phyloP scores from a whole-genome alignment of 2,797 vertebrate genomes.

The Euphonia xanthogaster region DNA sequence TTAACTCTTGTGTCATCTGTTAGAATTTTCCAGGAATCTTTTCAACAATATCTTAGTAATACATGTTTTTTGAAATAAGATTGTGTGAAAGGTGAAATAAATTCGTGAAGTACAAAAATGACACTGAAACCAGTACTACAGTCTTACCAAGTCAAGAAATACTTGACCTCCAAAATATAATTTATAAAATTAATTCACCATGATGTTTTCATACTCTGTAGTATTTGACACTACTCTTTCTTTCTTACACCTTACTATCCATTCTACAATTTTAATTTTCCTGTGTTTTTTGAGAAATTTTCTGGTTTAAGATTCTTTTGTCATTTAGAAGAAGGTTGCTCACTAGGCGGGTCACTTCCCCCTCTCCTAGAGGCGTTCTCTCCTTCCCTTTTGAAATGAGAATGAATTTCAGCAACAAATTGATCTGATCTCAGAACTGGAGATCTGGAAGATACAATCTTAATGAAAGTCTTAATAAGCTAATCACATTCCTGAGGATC shows the following conservation, averaged over 20 bases:
- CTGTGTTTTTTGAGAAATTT: constrained; percentile 32
- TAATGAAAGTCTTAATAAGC: constrained; percentile 50
- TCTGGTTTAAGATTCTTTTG: constrained; percentile 34
- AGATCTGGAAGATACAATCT: constrained; percentile 41
- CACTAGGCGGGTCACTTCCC: constrained; percentile 6
- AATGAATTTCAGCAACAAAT: constrained; percentile 62
- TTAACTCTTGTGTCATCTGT: background rate
- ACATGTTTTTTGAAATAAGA: background rate
- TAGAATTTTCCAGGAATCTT: background rate
- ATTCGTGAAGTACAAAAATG: background rate
- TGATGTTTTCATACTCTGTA: background rate
- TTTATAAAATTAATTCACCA: background rate
- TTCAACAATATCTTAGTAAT: background rate
- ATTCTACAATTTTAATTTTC: background rate
- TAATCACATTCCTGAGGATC: constrained; percentile 3
- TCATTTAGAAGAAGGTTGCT: constrained; percentile 42
- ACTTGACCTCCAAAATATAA: background rate
- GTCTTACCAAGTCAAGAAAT: background rate
- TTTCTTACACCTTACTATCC: background rate
- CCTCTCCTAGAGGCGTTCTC: background rate
- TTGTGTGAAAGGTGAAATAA: background rate
- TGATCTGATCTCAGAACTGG: constrained; percentile 39
- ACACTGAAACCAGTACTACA: background rate
- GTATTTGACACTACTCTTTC: background rate
- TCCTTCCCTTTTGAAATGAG: constrained; percentile 39